phyloP scores from a whole-genome alignment of 64 coral and sea anemone genomes.

The Montipora foliosa region DNA sequence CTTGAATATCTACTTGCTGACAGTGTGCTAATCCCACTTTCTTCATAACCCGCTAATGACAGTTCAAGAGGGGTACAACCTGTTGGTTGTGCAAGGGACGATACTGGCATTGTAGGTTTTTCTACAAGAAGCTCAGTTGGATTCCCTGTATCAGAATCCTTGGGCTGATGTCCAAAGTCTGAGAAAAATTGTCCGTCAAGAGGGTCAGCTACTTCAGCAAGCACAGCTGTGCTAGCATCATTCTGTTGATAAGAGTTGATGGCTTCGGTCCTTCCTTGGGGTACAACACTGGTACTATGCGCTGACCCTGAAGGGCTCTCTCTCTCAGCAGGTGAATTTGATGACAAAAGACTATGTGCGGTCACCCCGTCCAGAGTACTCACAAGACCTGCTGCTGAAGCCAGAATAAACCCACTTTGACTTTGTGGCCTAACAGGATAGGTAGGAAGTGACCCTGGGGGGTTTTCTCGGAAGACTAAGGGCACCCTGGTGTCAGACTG shows the following conservation, averaged over 20 bases:
- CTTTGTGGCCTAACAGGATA: conserved; percentile 14
- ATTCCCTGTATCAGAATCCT: neutral
- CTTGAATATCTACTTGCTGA: neutral
- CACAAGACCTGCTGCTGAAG: conserved; percentile 2
- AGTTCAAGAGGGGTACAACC: neutral
- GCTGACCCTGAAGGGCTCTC: conserved; percentile 8
- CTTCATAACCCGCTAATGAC: neutral
- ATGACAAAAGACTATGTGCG: neutral
- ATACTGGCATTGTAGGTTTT: neutral
- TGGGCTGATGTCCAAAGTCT: neutral
- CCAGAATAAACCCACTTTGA: neutral
- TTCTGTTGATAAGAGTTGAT: neutral
- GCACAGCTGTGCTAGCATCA: conserved; percentile 39
- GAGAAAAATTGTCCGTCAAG: neutral
- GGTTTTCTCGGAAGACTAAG: neutral
- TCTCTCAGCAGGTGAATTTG: neutral
- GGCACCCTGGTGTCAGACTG: conserved; percentile 10
- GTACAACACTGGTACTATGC: neutral
- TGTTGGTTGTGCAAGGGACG: neutral
- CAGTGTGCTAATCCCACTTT: neutral
- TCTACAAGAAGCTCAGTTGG: conserved; percentile 22
- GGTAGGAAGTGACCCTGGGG: neutral
- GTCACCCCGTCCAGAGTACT: neutral
- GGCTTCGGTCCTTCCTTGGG: neutral
- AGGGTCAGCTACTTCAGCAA: neutral